A percentile compares a stretch with the other conserved stretches of the same genome.
Evolutionary conservation across 2,888 invertebrate species (phyloP).

Genomic region (Tenthredo distinguenda): DNA sequence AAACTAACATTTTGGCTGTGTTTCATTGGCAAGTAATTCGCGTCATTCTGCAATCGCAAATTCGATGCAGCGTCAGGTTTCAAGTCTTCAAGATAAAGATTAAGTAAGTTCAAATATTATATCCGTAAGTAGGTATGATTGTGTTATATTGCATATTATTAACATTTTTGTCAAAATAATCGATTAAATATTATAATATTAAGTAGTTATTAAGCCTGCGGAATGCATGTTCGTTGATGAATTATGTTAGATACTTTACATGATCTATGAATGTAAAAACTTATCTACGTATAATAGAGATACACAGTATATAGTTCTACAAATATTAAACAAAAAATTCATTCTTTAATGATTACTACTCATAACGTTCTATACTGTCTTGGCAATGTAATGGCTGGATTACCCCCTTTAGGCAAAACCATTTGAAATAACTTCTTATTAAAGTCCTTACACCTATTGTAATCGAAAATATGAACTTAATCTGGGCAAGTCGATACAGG

Average conservation of each 20-base stretch:
- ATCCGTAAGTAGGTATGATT: neutral
- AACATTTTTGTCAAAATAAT: neutral
- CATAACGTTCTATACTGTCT: neutral
- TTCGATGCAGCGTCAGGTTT: slow-evolving; percentile 17
- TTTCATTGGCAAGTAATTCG: slow-evolving; percentile 44
- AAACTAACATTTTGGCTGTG: slow-evolving; percentile 31
- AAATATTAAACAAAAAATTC: neutral
- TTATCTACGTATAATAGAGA: slow-evolving; percentile 22
- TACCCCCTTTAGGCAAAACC: neutral
- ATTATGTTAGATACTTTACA: slow-evolving; percentile 27
- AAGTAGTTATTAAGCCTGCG: neutral
- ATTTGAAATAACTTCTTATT: slow-evolving; percentile 10
- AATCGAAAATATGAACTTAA: neutral
- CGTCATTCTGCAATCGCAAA: neutral
- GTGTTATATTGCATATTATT: neutral
- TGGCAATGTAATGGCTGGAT: slow-evolving; percentile 32
- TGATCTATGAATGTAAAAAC: slow-evolving; percentile 26
- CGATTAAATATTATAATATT: neutral
- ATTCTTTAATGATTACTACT: neutral
- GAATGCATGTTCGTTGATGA: slow-evolving; percentile 38
- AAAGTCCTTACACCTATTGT: neutral
- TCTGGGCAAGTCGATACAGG: neutral
- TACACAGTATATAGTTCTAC: neutral
- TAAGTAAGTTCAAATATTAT: neutral
- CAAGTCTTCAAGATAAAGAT: slow-evolving; percentile 27